These are phyloP conservation scores for Torymus tubicola DNA, from an alignment of 2,888 invertebrate species.

Conservation along the genomic window DNA sequence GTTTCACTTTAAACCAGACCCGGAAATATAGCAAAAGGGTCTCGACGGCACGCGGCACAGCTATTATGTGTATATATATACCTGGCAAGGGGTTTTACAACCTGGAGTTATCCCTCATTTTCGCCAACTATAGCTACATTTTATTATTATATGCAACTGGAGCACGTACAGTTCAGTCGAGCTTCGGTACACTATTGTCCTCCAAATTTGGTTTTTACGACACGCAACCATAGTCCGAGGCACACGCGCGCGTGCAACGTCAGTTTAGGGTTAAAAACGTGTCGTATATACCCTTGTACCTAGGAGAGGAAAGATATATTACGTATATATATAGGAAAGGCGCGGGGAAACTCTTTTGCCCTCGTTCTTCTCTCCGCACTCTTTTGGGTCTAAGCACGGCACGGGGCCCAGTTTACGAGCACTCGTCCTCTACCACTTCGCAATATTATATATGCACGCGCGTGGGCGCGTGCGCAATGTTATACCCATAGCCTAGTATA, in stretches of 20 bases:
- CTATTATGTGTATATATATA: slow-evolving; percentile 45
- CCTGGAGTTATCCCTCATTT: slow-evolving; percentile 19
- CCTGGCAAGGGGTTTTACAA: slow-evolving; percentile 66
- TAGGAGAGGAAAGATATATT: slow-evolving; percentile 66
- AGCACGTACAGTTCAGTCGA: slow-evolving; percentile 63
- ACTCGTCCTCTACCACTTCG: neutral
- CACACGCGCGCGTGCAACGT: too few species aligned
- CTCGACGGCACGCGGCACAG: too few species aligned
- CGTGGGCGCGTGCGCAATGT: slow-evolving; percentile 9
- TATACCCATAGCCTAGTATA: slow-evolving; percentile 38
- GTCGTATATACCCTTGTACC: slow-evolving; percentile 61
- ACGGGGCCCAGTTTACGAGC: too few species aligned
- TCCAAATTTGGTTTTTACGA: slow-evolving; percentile 65
- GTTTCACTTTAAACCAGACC: too few species aligned
- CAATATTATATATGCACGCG: neutral
- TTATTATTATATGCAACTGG: slow-evolving; percentile 71
- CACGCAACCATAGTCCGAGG: slow-evolving; percentile 65
- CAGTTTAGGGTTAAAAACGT: slow-evolving; percentile 70
- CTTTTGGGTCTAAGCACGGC: too few species aligned
- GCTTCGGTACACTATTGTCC: slow-evolving; percentile 58
- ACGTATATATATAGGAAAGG: too few species aligned
- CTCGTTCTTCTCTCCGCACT: too few species aligned
- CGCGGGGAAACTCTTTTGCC: too few species aligned
- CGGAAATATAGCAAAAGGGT: too few species aligned
- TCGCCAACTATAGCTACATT: slow-evolving; percentile 51